Conservation (phyloP, 1,140 invertebrate species). For the Lysiphlebus fabarum region DNA sequence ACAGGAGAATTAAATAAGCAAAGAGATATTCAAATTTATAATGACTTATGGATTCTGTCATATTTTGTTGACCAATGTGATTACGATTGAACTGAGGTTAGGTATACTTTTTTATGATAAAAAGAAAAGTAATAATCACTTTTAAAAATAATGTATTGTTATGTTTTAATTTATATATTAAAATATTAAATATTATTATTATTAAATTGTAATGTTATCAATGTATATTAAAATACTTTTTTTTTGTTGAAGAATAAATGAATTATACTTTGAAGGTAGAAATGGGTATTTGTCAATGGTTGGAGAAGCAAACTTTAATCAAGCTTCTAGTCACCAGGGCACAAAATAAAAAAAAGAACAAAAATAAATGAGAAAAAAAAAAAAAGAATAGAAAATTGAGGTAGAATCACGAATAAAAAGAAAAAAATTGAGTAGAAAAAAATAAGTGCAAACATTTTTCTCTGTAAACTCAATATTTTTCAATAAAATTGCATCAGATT, state of each 20-base stretch:
- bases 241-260: background rate
- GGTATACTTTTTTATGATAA: too few species aligned
- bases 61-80: too few species aligned
- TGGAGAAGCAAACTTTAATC: constrained; percentile 39
- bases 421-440: constrained; percentile 18
- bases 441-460: constrained; percentile 36
- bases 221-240: background rate
- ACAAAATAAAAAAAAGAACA: constrained; percentile 27
- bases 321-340: constrained; percentile 25
- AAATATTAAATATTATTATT: too few species aligned
- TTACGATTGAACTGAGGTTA: too few species aligned
- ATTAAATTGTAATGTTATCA: too few species aligned
- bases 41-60: too few species aligned
- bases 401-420: constrained; percentile 1
- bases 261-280: background rate
- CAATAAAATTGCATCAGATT: constrained; percentile 35
- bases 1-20: too few species aligned
- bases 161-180: too few species aligned
- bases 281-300: constrained; percentile 2
- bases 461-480: constrained; percentile 39
- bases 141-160: too few species aligned
- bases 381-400: constrained; percentile 7
- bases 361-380: too few species aligned
- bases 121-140: too few species aligned
- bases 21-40: too few species aligned